Conservation (phyloP, 1,140 invertebrate genomes). For the Drosophila auraria region DNA sequence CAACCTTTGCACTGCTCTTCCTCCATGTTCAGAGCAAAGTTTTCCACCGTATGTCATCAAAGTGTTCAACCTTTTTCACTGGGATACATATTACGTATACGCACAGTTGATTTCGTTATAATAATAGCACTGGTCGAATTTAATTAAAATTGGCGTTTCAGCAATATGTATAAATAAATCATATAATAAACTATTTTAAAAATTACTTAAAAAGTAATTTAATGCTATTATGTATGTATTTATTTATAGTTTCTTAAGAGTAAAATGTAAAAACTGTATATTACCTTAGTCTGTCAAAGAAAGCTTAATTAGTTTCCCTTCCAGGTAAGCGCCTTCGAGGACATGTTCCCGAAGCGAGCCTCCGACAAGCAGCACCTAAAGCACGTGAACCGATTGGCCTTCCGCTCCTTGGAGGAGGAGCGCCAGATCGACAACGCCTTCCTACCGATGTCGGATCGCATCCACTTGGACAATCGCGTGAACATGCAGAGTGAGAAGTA, state of each 20-base stretch:
- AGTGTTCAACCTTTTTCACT: too few relatives aligned
- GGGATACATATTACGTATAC: too few relatives aligned
- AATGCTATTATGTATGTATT: too few relatives aligned
- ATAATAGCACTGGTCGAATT: too few relatives aligned
- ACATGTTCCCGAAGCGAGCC: conserved; percentile 75
- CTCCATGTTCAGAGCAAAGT: too few relatives aligned
- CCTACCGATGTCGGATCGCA: conserved; percentile 81
- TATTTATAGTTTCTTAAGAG: not conserved
- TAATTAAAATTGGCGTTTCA: too few relatives aligned
- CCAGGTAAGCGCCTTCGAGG: conserved; percentile 81
- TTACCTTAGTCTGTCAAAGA: not conserved
- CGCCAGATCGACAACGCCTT: conserved; percentile 84
- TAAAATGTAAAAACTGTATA: not conserved
- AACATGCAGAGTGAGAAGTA: conserved; percentile 84
- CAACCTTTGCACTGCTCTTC: too few relatives aligned
- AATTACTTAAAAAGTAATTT: too few relatives aligned
- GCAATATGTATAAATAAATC: too few relatives aligned
- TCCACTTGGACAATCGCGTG: conserved; percentile 84
- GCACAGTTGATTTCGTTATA: too few relatives aligned
- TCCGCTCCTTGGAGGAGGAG: conserved; percentile 84
- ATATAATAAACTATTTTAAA: too few relatives aligned
- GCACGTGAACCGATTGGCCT: conserved; percentile 80
- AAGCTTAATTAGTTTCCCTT: conserved; percentile 42
- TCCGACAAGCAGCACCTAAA: conserved; percentile 73
- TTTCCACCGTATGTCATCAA: too few relatives aligned